These are phyloP conservation scores for Microplitis deprimator DNA, from an alignment of 2,888 invertebrate species.

Conservation along the genomic window DNA sequence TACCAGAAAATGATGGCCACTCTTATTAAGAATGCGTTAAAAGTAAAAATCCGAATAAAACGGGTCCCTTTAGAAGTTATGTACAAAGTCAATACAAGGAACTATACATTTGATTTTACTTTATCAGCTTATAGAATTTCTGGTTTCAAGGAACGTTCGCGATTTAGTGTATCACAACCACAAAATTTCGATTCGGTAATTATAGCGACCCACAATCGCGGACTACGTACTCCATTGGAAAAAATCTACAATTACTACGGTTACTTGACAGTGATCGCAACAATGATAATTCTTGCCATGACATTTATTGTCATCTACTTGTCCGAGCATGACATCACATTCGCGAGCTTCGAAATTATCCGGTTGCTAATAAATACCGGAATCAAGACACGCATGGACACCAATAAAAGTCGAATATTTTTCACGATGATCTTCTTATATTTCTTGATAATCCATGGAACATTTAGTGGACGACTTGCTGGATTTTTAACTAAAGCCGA, in stretches of 20 bases:
- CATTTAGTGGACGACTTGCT: background rate
- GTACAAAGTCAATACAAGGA: too few relatives aligned
- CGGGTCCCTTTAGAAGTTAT: too few relatives aligned
- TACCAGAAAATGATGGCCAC: too few relatives aligned
- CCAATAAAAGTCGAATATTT: background rate
- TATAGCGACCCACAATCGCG: background rate
- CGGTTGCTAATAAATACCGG: slow-evolving; percentile 18
- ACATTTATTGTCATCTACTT: background rate
- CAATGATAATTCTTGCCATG: background rate
- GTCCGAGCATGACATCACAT: background rate
- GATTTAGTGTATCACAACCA: background rate
- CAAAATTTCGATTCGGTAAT: background rate
- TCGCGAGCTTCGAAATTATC: background rate
- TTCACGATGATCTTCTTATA: slow-evolving; percentile 9
- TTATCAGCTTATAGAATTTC: too few relatives aligned
- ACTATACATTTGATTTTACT: too few relatives aligned
- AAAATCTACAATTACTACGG: slow-evolving; percentile 21
- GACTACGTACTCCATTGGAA: background rate
- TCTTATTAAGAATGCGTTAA: background rate
- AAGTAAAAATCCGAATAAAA: background rate
- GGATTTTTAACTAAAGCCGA: slow-evolving; percentile 4
- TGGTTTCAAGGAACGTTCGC: background rate
- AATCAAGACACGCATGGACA: background rate
- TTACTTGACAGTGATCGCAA: background rate
- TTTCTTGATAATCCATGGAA: slow-evolving; percentile 17